Percentiles rank a stretch among this genome's conserved stretches.
Conservation (phyloP, 2,797 vertebrate species). For the Notolabrus celidotus region DNA sequence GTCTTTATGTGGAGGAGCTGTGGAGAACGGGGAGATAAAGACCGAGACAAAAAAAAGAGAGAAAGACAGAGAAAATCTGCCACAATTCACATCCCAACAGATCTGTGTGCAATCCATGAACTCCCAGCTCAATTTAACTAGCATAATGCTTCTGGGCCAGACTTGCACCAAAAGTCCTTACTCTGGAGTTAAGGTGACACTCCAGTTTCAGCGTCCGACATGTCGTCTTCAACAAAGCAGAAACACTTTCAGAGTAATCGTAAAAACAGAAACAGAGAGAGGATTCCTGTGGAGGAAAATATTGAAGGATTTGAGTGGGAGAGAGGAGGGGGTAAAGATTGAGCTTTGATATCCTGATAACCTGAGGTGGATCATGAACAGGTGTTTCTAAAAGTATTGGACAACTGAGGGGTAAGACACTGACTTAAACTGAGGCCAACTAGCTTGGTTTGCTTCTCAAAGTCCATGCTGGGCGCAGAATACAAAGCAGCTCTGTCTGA, state of each 20-base stretch:
- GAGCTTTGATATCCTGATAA: slow-evolving; percentile 64
- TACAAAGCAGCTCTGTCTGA: slow-evolving; percentile 77
- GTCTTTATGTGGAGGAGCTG: slow-evolving; percentile 22
- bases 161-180: slow-evolving; percentile 34
- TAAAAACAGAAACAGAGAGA: slow-evolving; percentile 39
- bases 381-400: slow-evolving; percentile 52
- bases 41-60: slow-evolving; percentile 37
- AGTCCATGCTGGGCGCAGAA: slow-evolving; percentile 64
- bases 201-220: slow-evolving; percentile 34
- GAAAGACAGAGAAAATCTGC: slow-evolving; percentile 54
- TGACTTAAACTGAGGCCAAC: slow-evolving; percentile 65
- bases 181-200: slow-evolving; percentile 22
- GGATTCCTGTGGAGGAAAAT: slow-evolving; percentile 35
- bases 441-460: slow-evolving; percentile 61
- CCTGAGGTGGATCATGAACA: slow-evolving; percentile 73
- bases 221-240: slow-evolving; percentile 26
- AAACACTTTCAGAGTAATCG: slow-evolving; percentile 23
- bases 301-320: slow-evolving; percentile 29
- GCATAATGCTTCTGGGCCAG: slow-evolving; percentile 13
- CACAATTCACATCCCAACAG: slow-evolving; percentile 29
- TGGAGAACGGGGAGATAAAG: slow-evolving; percentile 27
- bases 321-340: slow-evolving; percentile 34
- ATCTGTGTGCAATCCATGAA: slow-evolving; percentile 37
- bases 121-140: slow-evolving; percentile 29
- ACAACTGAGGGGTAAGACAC: slow-evolving; percentile 69